phyloP scores from a whole-genome alignment of 2,113 vertebrate species.

The Mesocricetus auratus region DNA sequence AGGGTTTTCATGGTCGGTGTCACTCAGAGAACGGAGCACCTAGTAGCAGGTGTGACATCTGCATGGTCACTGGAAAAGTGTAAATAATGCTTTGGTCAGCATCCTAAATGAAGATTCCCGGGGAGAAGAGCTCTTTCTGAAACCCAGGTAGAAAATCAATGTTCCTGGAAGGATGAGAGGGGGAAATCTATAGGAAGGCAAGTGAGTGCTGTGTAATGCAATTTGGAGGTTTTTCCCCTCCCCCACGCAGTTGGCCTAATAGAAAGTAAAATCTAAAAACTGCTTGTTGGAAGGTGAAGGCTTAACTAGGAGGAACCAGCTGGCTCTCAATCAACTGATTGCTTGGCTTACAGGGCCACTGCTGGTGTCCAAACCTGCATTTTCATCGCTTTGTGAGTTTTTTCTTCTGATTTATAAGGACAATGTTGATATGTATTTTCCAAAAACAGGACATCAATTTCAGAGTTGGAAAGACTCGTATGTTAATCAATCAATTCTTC shows the following conservation, averaged over 20 bases:
- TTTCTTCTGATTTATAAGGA: constrained; percentile 46
- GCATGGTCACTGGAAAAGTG: background rate
- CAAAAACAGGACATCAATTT: constrained; percentile 18
- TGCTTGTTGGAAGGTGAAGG: background rate
- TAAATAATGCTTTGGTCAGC: constrained; percentile 50
- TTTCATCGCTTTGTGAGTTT: background rate
- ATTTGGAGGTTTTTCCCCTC: constrained; percentile 30
- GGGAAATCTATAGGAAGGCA: constrained; percentile 61
- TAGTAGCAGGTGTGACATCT: background rate
- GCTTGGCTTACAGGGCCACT: background rate
- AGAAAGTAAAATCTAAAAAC: constrained; percentile 50
- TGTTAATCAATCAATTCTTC: constrained; percentile 75
- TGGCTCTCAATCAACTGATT: constrained; percentile 24
- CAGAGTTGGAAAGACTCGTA: constrained; percentile 68
- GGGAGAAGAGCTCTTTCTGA: constrained; percentile 76
- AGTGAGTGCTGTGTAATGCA: constrained; percentile 69
- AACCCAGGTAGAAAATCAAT: constrained; percentile 83
- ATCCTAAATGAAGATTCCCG: constrained; percentile 12
- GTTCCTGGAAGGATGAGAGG: constrained; percentile 59
- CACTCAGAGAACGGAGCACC: background rate
- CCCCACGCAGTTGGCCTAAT: constrained; percentile 2
- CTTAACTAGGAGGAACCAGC: background rate
- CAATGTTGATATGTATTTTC: background rate
- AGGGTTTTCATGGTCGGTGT: background rate
- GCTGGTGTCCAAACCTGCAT: background rate